Evolutionary conservation across 23 tunicate species (phyloP), one percentile per base, ranked within the genome.

Genomic region (Trididemnum clinides): DNA sequence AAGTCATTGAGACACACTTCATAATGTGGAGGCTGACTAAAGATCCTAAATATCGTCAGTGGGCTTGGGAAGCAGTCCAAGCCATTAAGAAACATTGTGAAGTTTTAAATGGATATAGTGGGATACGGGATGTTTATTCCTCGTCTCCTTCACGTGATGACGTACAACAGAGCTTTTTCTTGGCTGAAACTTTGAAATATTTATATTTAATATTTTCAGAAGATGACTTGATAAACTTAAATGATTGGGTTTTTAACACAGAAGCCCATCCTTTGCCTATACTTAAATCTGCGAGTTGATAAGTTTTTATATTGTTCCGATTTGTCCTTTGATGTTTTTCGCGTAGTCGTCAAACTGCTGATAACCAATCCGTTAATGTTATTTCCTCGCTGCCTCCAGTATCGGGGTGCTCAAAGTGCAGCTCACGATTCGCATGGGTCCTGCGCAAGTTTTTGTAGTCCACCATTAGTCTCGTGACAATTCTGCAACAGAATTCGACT

Each of bases 1-100:
- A 95, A 80, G 98, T 95, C 6, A 71, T 95, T 12, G 98, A 95
- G 50, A 90, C 88, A 0, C 90, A 95, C 36, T 95, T 95, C 33
- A 57, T 75, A 35, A 95, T 95, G 98, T 95, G 98, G 98, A 77
- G 98, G 71, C 33, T 90, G 28, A 95, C 98, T 0, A 95, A 95
- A 78, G 95, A 95, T 33, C 95, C 78, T 23, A 95, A 95, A 76
- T 95, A 95, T 50, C 66, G 98, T 31, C 84, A 95, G 33, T 95
- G 98, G 98, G 98, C 91, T 15, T 95, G 98, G 98, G 98, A 95
- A 37, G 98, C 98, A 19, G 95, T 78, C 0, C 88, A 73, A 83
- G 95, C 95, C 0, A 20, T 90, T 1, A 59, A 78, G 62, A 90
- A 90, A 33, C 33, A 90, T 39, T 95, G 98, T 62, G 64, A 87